Base-by-base conservation (phyloP, 2,797 vertebrate species). In the Miichthys miiuy region DNA sequence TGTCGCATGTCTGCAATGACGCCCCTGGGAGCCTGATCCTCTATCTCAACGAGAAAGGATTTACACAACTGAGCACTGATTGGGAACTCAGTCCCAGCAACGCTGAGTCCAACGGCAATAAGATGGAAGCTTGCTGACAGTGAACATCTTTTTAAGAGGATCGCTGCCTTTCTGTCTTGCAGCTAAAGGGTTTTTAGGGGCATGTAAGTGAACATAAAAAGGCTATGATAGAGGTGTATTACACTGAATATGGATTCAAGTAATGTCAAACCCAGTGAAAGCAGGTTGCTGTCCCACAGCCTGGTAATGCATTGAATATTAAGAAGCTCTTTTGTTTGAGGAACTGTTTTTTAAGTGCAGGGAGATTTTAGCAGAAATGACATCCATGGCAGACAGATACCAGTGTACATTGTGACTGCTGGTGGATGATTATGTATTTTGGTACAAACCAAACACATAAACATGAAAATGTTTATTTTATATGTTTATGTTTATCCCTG, bases 81-180 rank as follows among this genome's bases (percentile, higher is more conserved):
- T 81, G 70, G 72, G 54, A 90, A 67, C 9, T 9, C 52, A 52
- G 68, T 64, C 48, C 11, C 42, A 71, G 67, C 79, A 63, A 73
- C 14, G 0, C 50, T 21, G 52, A 77, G 54, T 83, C 78, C 76
- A 79, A 80, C 76, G 77, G 63, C 79, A 82, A 57, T 75, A 75
- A 83, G 81, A 87, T 70, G 81, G 80, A 75, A 84, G 72, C 71
- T 51, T 69, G 75, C 81, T 90, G 87, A 88, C 79, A 66, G 71
- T 41, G 38, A 82, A 81, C 66, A 48, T 78, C 17, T 64, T 82
- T 85, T 79, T 68, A 82, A 83, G 64, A 79, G 72, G 72, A 68
- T 79, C 8, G 5, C 75, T 78, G 76, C 86, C 52, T 76, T 62
- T 80, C 50, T 12, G 5, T 18, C 47, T 62, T 58, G 48, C 21